Base-by-base conservation (phyloP, 1,140 invertebrate genomes). In the Steinernema khuongi region DNA sequence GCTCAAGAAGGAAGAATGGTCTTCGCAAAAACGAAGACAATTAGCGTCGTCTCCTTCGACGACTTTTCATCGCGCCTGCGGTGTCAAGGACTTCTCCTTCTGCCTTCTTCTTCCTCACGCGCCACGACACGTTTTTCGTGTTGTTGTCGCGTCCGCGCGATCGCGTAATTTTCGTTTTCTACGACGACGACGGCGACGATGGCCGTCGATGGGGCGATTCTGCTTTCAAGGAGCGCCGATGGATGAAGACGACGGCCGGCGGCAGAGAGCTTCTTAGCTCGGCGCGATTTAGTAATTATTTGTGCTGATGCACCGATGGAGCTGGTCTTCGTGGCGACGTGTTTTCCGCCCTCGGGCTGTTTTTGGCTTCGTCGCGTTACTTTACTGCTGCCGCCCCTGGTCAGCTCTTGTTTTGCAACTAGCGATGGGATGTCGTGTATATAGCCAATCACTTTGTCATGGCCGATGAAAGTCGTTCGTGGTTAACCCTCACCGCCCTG, bases 131-230 rank as follows among this genome's bases (percentile, higher is more conserved):
- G 50, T 60, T 60, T 60, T 60, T 60, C 50, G 50, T 26, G 7
- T 60, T 60, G 50, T 60, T 60, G 14, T 60, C 50, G 50, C 50
- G 19, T 17, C 50, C 50, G 11, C 22, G 50, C 50, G 50, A 60
- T 60, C 50, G 50, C 50, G 50, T 22, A 60, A 60, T 60, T 60
- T 60, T 60, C 50, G 50, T 60, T 60, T 60, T 60, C 50, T 14
- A 60, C 50, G 50, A 22, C 11, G 36, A n/a, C 36, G 36, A 22
- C 11, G 50, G 26, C 4, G 50, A 26, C 4, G 50, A 60, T 14
- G 26, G 14, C 50, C 14, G 7, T 60, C 50, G 50, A 60, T 60
- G 11, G 50, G 19, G 36, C 7, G 36, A 41, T 41, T 41, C 36
- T 41, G 36, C n/a, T 41, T 41, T 41, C n/a, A 41, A n/a, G 36